Evolutionary conservation across 1,140 invertebrate genomes (phyloP).

Genomic region (Sitobion miscanthi): DNA sequence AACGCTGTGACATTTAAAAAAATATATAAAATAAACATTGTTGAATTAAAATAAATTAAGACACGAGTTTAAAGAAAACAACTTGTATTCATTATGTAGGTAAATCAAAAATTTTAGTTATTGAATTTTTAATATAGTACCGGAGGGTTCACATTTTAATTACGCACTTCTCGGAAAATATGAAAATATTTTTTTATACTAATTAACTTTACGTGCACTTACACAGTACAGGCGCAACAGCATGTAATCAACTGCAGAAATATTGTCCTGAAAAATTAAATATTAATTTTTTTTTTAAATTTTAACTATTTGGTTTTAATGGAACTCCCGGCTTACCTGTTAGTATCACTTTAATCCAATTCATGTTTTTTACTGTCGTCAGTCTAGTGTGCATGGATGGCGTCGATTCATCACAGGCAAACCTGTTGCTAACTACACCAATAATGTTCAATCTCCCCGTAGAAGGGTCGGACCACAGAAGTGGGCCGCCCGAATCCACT

Average conservation of each 20-base stretch:
- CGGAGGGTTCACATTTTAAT: not conserved
- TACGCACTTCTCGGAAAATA: not conserved
- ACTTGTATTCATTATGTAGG: not conserved
- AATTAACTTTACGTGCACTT: not conserved
- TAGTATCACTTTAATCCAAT: constrained; percentile 32
- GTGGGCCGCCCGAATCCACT: constrained; percentile 24
- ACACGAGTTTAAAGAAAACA: not conserved
- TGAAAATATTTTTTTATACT: not conserved
- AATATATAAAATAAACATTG: not conserved
- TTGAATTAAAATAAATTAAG: not conserved
- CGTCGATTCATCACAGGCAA: not conserved
- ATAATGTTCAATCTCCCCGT: constrained; percentile 18
- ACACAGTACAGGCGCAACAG: not conserved
- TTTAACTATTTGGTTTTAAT: not conserved
- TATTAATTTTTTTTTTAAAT: not conserved
- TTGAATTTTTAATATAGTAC: not conserved
- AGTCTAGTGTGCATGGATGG: not conserved
- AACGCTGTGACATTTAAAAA: not conserved
- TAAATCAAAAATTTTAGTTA: too few species aligned
- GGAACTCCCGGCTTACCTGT: not conserved
- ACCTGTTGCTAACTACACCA: constrained; percentile 13
- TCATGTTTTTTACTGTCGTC: not conserved
- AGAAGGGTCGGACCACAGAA: constrained; percentile 29
- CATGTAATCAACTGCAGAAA: not conserved
- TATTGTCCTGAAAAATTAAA: constrained; percentile 25